A percentile compares a stretch with the other conserved stretches of the same genome.
Conservation (phyloP, 2,113 vertebrate genomes). For the Rhineura floridana region DNA sequence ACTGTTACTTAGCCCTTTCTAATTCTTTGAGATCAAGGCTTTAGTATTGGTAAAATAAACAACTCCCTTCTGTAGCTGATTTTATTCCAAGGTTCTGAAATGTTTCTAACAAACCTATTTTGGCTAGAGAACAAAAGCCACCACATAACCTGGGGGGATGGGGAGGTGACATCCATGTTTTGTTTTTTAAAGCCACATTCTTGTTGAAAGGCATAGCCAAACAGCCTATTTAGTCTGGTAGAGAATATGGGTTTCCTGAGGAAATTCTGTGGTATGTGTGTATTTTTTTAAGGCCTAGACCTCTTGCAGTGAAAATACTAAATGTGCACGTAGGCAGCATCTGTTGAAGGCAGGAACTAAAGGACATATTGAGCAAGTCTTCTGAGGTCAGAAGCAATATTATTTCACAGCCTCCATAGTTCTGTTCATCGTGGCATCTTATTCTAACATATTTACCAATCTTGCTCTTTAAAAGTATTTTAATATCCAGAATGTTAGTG, state of each 20-base stretch:
- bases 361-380: background rate
- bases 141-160: constrained; percentile 40
- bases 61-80: background rate
- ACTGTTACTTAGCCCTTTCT: background rate
- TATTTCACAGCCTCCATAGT: background rate
- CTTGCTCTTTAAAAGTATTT: background rate
- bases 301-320: background rate
- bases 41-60: background rate
- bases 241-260: background rate
- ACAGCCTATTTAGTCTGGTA: background rate
- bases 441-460: background rate
- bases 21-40: background rate
- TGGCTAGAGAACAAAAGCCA: constrained; percentile 30
- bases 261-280: background rate
- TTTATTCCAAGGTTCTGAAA: constrained; percentile 10
- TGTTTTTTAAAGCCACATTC: background rate
- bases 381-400: no score
- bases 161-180: background rate
- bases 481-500: background rate
- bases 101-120: constrained; percentile 14
- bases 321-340: background rate
- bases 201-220: background rate
- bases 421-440: background rate
- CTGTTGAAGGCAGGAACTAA: background rate
- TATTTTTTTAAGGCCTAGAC: background rate